Conservation (phyloP, 2,888 invertebrate genomes). For the Stegana nigrithorax region DNA sequence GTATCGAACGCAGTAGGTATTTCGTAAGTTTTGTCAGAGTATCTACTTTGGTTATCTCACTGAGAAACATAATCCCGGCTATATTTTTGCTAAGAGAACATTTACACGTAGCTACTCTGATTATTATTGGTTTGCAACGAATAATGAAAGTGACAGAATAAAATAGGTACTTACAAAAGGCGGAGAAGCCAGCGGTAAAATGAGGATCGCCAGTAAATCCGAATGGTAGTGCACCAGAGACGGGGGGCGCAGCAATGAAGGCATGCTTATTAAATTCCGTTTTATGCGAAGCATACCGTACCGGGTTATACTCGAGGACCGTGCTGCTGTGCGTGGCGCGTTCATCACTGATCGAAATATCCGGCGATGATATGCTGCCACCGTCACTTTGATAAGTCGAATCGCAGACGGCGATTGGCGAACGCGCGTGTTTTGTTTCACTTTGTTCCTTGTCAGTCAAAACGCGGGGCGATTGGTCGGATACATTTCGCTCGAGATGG, state of each 20-base stretch:
- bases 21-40: too few relatives aligned
- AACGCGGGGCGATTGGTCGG: not conserved
- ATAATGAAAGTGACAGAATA: too few relatives aligned
- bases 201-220: constrained; percentile 61
- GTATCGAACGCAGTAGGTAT: too few relatives aligned
- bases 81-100: too few relatives aligned
- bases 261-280: constrained; percentile 36
- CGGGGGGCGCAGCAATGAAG: constrained; percentile 29
- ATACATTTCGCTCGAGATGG: constrained; percentile 72
- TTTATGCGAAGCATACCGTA: constrained; percentile 21
- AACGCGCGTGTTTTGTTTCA: constrained; percentile 33
- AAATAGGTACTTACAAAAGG: constrained; percentile 64
- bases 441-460: not conserved
- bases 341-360: constrained; percentile 65
- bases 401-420: constrained; percentile 41
- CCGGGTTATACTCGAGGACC: constrained; percentile 39
- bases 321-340: constrained; percentile 40
- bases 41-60: too few relatives aligned
- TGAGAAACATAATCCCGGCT: too few relatives aligned
- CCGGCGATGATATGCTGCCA: constrained; percentile 64
- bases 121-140: too few relatives aligned
- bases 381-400: constrained; percentile 64
- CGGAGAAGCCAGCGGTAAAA: constrained; percentile 66
- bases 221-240: constrained; percentile 47
- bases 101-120: too few relatives aligned